Percentiles rank a stretch among this genome's conserved stretches.
phyloP scores from a whole-genome alignment of 2,113 vertebrate species.

The Protobothrops flavoviridis region DNA sequence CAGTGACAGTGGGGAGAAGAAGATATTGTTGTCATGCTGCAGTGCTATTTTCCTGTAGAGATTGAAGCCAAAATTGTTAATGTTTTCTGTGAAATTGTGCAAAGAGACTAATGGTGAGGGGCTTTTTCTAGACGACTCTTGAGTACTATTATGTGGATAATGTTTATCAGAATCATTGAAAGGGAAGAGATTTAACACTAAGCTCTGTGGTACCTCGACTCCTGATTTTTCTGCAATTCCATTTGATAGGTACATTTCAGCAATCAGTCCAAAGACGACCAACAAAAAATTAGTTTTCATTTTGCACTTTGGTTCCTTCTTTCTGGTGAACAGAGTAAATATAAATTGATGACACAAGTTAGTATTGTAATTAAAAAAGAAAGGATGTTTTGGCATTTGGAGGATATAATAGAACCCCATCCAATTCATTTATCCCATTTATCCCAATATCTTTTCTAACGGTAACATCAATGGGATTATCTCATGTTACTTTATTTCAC shows the following conservation, averaged over 20 bases:
- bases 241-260: conserved; percentile 15
- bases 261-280: conserved; percentile 52
- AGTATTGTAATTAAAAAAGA: background rate
- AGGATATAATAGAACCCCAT: background rate
- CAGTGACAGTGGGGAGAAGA: conserved; percentile 84
- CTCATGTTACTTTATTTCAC: background rate
- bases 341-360: background rate
- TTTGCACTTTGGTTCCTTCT: conserved; percentile 11
- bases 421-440: background rate
- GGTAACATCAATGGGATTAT: background rate
- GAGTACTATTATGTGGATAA: background rate
- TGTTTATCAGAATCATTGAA: conserved; percentile 2
- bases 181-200: conserved; percentile 9
- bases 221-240: background rate
- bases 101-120: conserved; percentile 42
- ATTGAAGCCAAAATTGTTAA: conserved; percentile 84
- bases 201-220: conserved; percentile 3
- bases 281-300: conserved; percentile 60
- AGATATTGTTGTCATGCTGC: conserved; percentile 82
- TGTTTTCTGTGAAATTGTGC: conserved; percentile 77
- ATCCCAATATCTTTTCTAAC: background rate
- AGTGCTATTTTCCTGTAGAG: conserved; percentile 84
- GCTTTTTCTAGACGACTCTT: background rate
- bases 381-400: background rate
- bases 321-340: conserved; percentile 14